phyloP scores from a whole-genome alignment of 2,888 invertebrate genomes.

The Platypus cylindrus region DNA sequence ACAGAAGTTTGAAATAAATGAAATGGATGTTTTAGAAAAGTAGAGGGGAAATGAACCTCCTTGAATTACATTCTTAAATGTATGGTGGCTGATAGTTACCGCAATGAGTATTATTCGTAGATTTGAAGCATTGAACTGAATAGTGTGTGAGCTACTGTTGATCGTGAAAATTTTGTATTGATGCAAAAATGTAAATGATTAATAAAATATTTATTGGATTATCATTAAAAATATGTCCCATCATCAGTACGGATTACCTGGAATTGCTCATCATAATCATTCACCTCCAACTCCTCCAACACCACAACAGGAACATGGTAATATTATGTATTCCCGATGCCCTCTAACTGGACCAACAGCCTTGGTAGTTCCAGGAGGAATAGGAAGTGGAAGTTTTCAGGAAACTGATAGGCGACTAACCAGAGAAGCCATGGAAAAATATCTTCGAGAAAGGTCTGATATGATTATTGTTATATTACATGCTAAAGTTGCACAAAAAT shows the following conservation, averaged over 20 bases:
- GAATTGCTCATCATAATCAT: constrained; percentile 62
- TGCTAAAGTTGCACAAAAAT: constrained; percentile 99
- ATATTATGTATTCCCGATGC: constrained; percentile 37
- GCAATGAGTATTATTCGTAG: too few relatives aligned
- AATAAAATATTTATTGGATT: too few relatives aligned
- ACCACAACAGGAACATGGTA: constrained; percentile 54
- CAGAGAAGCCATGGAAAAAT: constrained; percentile 91
- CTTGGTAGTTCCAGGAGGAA: constrained; percentile 43
- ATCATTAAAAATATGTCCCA: constrained; percentile 63
- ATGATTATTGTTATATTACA: constrained; percentile 96
- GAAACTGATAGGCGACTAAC: constrained; percentile 74
- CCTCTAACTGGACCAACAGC: too few relatives aligned
- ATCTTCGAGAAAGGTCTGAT: constrained; percentile 85
- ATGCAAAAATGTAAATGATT: too few relatives aligned
- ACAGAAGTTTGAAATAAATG: constrained; percentile 47
- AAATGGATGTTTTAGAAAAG: constrained; percentile 27
- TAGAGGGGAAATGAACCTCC: constrained; percentile 31
- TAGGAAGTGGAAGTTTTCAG: too few relatives aligned
- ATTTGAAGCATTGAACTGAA: too few relatives aligned
- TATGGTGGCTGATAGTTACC: too few relatives aligned
- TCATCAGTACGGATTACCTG: constrained; percentile 69
- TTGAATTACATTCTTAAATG: constrained; percentile 34
- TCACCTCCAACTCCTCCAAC: constrained; percentile 67
- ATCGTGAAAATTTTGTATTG: too few relatives aligned
- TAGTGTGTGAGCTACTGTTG: too few relatives aligned